A percentile compares a stretch with the other conserved stretches of the same genome.
phyloP scores from a whole-genome alignment of 2,113 vertebrate genomes.

The Macrotus californicus region DNA sequence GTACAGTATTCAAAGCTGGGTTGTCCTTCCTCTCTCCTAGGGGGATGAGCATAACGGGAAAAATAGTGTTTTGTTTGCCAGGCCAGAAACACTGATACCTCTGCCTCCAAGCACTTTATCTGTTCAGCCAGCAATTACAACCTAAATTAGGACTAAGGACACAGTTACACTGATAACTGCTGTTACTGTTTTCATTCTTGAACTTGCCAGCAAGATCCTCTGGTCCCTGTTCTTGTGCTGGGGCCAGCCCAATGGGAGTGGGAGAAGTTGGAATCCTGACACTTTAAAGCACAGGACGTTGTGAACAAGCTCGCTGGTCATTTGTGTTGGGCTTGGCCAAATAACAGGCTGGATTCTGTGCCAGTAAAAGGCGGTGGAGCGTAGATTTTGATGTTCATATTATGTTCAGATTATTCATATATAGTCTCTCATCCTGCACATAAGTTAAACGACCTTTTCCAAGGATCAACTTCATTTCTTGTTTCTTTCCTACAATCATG shows the following conservation, averaged over 20 bases:
- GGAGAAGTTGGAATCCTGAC: conserved; percentile 5
- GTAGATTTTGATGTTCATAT: background rate
- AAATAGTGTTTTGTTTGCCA: conserved; percentile 33
- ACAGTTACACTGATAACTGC: conserved; percentile 9
- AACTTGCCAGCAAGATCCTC: conserved; percentile 13
- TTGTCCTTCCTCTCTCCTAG: background rate
- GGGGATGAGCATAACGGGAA: conserved; percentile 9
- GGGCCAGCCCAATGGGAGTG: background rate
- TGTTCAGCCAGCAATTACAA: conserved; percentile 49
- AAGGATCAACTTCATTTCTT: conserved; percentile 21
- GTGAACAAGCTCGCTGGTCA: background rate
- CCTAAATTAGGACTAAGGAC: background rate
- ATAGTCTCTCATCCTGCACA: background rate
- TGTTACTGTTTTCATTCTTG: conserved; percentile 29
- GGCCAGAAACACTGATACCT: conserved; percentile 9
- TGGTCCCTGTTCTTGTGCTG: conserved; percentile 45
- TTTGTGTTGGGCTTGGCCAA: conserved; percentile 34
- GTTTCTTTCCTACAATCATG: background rate
- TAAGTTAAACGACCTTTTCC: background rate
- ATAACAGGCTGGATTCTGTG: background rate
- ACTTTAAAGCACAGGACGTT: conserved; percentile 30
- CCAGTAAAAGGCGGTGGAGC: background rate
- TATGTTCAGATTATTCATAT: no score
- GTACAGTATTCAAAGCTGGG: background rate
- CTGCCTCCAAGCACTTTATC: conserved; percentile 24